Conservation (phyloP, 2,888 invertebrate genomes). For the Tetrapedia diversipes region DNA sequence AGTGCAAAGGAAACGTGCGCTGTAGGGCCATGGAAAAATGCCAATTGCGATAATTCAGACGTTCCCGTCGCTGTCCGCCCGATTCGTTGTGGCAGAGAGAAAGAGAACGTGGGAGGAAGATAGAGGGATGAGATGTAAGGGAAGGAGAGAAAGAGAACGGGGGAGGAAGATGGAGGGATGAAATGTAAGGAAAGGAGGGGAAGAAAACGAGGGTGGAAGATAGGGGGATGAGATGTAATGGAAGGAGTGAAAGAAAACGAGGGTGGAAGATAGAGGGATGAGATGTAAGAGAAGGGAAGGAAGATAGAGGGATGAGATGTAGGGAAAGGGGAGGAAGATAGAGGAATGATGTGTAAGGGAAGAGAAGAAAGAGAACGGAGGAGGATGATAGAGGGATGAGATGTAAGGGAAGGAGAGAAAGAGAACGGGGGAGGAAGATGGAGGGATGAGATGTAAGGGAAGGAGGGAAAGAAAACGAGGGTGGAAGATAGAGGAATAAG, state of each 20-base stretch:
- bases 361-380: not conserved
- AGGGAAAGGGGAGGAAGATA: constrained; percentile 33
- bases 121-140: too few species aligned
- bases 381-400: not conserved
- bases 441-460: too few species aligned
- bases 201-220: not conserved
- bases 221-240: constrained; percentile 39
- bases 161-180: not conserved
- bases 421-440: too few species aligned
- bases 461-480: constrained; percentile 27
- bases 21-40: constrained; percentile 64
- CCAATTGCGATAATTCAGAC: constrained; percentile 72
- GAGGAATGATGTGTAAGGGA: too few species aligned
- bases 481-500: not conserved
- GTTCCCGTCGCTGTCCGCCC: constrained; percentile 40
- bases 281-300: not conserved
- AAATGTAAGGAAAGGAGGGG: not conserved
- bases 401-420: constrained; percentile 5
- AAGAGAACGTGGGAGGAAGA: not conserved
- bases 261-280: not conserved
- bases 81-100: constrained; percentile 7
- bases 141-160: not conserved
- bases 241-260: not conserved
- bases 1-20: constrained; percentile 57
- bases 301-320: not conserved